Base-by-base conservation (phyloP, 2,888 invertebrate genomes). In the Chirona hameri region DNA sequence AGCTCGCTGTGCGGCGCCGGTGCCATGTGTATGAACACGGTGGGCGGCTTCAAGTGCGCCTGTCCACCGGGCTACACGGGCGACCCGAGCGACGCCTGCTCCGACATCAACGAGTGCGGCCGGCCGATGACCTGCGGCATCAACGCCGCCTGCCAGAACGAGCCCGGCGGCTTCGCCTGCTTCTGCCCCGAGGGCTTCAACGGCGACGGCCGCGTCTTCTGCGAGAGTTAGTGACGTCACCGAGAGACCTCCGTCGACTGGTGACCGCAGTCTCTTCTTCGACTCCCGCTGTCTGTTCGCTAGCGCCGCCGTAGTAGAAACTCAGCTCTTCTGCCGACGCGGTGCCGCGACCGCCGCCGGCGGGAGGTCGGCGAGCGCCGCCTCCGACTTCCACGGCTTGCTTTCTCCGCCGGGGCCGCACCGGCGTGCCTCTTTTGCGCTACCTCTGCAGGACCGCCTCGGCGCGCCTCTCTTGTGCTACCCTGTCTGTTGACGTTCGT, bases 101-200 rank as follows among this genome's bases (percentile, higher is more conserved):
- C 89, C 92, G 97, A 97, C 90, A 92, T 97, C 86, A 92, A 97
- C 88, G 97, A 97, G 90, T 97, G 97, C 89, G 89, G 90, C 87
- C 91, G 93, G 88, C 93, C 94, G 81, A 92, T 92, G 86, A 92
- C 93, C 85, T 97, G 97, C 87, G 96, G 96, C 84, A 89, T 90
- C 83, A 93, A 95, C 87, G 93, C 96, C 72, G 87, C 93, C 82
- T 97, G 97, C 88, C 91, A 92, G 85, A 97, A 97, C 88, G 91
- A 91, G 84, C 93, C 93, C 83, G 97, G 97, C 87, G 96, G 96
- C 89, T 95, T 94, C 88, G 94, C 94, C 21, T 97, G 97, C 88
- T 88, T 91, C 82, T 97, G 97, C 89, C 92, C 92, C 85, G 91
- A 92, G 85, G 96, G 96, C 85, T 96, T 91, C 88, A 91, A 92